Percentiles rank a stretch among this genome's conserved stretches.
These are phyloP conservation scores for Dromaius novaehollandiae DNA, from an alignment of 2,113 vertebrate genomes.

Conservation along the genomic window DNA sequence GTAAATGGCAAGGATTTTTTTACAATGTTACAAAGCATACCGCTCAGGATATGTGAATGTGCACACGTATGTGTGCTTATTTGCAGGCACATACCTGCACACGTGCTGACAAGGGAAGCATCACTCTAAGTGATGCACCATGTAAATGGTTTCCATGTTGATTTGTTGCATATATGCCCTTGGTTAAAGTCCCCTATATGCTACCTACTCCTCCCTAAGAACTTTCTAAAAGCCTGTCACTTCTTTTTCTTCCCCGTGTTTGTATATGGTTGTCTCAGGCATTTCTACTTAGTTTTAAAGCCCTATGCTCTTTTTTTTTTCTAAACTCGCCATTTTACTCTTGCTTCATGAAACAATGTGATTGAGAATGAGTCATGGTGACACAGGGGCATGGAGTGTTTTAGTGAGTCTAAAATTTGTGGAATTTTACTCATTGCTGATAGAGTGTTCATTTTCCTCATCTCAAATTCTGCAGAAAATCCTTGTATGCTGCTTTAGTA, in stretches of 20 bases:
- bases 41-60: neutral
- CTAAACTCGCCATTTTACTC: neutral
- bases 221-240: neutral
- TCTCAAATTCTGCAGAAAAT: constrained; percentile 62
- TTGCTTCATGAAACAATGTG: neutral
- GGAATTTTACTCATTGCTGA: constrained; percentile 45
- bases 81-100: neutral
- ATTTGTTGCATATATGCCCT: neutral
- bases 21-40: neutral
- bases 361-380: constrained; percentile 20
- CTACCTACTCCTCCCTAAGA: neutral
- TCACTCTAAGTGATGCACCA: neutral
- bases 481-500: constrained; percentile 44
- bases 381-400: neutral
- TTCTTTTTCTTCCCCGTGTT: neutral
- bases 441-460: constrained; percentile 14
- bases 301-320: neutral
- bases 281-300: neutral
- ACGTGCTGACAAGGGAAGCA: neutral
- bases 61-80: fast-evolving
- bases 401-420: constrained; percentile 16
- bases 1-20: neutral
- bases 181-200: neutral
- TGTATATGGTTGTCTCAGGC: neutral
- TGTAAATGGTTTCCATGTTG: neutral